phyloP scores from a whole-genome alignment of 2,797 vertebrate species.

The Erpetoichthys calabaricus region DNA sequence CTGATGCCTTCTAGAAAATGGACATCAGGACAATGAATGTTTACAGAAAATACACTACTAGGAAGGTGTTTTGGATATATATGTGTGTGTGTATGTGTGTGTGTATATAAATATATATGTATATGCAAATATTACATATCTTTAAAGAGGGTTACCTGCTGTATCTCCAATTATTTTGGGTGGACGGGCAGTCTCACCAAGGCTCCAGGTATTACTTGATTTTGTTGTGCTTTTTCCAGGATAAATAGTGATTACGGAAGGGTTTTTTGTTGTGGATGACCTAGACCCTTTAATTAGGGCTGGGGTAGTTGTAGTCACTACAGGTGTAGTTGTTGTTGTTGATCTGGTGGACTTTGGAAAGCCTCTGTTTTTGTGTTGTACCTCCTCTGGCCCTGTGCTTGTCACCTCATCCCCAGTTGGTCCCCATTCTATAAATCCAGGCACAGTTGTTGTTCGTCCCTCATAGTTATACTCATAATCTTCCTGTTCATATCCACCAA shows the following conservation, averaged over 20 bases:
- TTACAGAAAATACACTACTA: slow-evolving; percentile 5
- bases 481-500: slow-evolving; percentile 41
- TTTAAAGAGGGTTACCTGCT: slow-evolving; percentile 41
- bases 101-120: not conserved
- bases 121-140: not conserved
- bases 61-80: slow-evolving; percentile 27
- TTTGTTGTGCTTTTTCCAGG: slow-evolving; percentile 54
- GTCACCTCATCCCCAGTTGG: slow-evolving; percentile 53
- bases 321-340: slow-evolving; percentile 36
- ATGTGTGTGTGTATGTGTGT: slow-evolving; percentile 15
- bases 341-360: slow-evolving; percentile 40
- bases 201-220: slow-evolving; percentile 21
- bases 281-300: slow-evolving; percentile 33
- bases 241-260: slow-evolving; percentile 45
- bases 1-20: not conserved
- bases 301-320: slow-evolving; percentile 34
- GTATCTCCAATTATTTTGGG: slow-evolving; percentile 53
- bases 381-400: slow-evolving; percentile 30
- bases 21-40: not conserved
- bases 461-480: slow-evolving; percentile 47
- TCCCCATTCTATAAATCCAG: slow-evolving; percentile 66
- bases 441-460: slow-evolving; percentile 56
- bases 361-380: slow-evolving; percentile 20
- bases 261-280: slow-evolving; percentile 44
- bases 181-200: slow-evolving; percentile 51